Base-by-base conservation (phyloP, 2,113 vertebrate species). In the Rhizomys pruinosus region DNA sequence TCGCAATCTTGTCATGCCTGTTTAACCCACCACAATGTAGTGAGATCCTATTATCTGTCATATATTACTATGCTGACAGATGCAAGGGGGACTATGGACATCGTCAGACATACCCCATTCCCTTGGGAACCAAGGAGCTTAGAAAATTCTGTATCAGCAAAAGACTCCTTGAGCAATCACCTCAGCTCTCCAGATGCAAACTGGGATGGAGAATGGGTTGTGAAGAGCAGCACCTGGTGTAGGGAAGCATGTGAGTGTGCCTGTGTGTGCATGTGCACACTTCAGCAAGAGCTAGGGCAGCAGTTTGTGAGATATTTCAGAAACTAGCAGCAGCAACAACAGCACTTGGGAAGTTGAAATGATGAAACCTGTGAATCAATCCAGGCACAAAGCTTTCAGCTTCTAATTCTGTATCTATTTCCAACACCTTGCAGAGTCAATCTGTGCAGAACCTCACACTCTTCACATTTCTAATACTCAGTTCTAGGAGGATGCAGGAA, bases 391-490 rank as follows among this genome's bases (percentile, higher is more conserved):
- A 97, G 42, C 93, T 96, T 89, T 94, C 63, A 0, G 64, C 93
- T 96, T 95, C 94, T 93, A 96, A 96, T 96, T 96, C 27, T 3
- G 91, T 95, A 96, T 94, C 93, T 94, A 81, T 91, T 96, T 94
- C 69, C 90, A 93, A 88, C 89, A 94, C 87, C 89, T 96, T 96
- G 88, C 77, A 29, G 84, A 96, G 92, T 95, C 89, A 92, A 86
- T 95, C 94, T 96, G 94, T 93, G 93, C 79, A 95, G 94, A 97
- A 95, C 85, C 94, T 94, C 92, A 96, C 42, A 25, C 69, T 93
- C 73, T 86, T 92, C 88, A 78, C 85, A 90, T 97, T 95, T 95
- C 78, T 97, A 81, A 87, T 94, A 91, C 64, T 96, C 47, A 20
- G 78, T 71, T 93, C 81, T 79, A 95, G 77, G 86, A 92, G 69